phyloP scores from a whole-genome alignment of 2,888 invertebrate genomes.

The Bombylius discolor region DNA sequence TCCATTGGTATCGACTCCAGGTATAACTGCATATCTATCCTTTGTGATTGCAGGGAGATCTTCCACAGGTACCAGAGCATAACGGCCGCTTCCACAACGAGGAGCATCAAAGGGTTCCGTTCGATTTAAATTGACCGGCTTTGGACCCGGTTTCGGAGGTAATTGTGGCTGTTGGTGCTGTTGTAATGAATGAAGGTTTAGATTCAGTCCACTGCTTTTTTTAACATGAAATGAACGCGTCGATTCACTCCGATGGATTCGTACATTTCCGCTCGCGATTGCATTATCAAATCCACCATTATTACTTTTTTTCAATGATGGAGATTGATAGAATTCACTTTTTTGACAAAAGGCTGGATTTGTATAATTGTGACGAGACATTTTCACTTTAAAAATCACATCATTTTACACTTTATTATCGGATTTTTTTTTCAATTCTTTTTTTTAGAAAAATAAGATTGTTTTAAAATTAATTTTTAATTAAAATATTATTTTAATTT shows the following conservation, averaged over 20 bases:
- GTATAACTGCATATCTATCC: conserved; percentile 30
- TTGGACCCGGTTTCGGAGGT: conserved; percentile 21
- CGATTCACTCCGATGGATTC: conserved; percentile 36
- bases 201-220: conserved; percentile 12
- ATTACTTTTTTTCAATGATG: background rate
- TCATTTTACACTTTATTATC: background rate
- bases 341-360: conserved; percentile 70
- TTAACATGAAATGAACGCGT: conserved; percentile 27
- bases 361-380: conserved; percentile 46
- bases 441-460: background rate
- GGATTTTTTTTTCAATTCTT: background rate
- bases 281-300: background rate
- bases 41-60: conserved; percentile 23
- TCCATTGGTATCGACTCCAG: conserved; percentile 24
- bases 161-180: conserved; percentile 14
- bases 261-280: conserved; percentile 22
- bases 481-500: no score
- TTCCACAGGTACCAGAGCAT: conserved; percentile 42
- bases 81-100: conserved; percentile 34
- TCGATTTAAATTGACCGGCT: conserved; percentile 12
- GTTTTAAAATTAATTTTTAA: no score
- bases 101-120: conserved; percentile 4
- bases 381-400: conserved; percentile 11
- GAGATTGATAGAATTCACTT: conserved; percentile 47
- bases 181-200: conserved; percentile 17